Base-by-base conservation (phyloP, 2,113 vertebrate species). In the Paracyprichromis sp. region DNA sequence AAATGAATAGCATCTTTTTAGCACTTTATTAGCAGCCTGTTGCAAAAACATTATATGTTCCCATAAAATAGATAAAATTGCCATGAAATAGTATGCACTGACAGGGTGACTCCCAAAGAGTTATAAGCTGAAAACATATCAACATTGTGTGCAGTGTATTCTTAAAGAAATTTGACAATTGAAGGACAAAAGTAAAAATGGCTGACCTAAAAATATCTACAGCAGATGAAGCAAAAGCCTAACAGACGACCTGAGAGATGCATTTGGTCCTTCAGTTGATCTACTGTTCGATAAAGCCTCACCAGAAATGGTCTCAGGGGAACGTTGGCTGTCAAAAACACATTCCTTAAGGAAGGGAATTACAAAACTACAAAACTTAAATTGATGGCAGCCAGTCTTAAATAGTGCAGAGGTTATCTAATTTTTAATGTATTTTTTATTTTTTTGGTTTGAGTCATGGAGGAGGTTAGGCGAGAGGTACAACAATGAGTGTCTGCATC, bases 361-460 rank as follows among this genome's bases (percentile, higher is more conserved):
- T 43, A 3, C 5, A 14, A 40, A 69, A 69, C 11, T 24, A 21
- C 36, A 24, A 24, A 40, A 24, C 66, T 43, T 24, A 71, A 71
- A 1, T 43, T 40, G n/a, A 43, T 43, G 12, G n/a, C 4, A 24
- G n/a, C 63, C 4, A 38, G 36, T 24, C 63, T 69, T 21, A 71
- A 21, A 9, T 40, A 24, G 36, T 43, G n/a, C 11, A 38, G 34
- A 38, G 11, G n/a, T 38, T 6, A 69, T 69, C 36, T 8, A 14
- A 24, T 21, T 38, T 69, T 38, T 6, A 2, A 61, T 8, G 19
- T 0, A 0, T 12, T 54, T 0, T 3, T 2, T 16, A 11, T 8
- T 24, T 47, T 4, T 63, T 66, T 38, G 11, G 19, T 66, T 66
- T 21, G 34, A 69, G 11, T 69, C 63, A 21, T 69, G 19, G 34